Percentiles rank a stretch among this genome's conserved stretches.
Conservation (phyloP, 2,888 invertebrate genomes). For the Microplitis manilae region DNA sequence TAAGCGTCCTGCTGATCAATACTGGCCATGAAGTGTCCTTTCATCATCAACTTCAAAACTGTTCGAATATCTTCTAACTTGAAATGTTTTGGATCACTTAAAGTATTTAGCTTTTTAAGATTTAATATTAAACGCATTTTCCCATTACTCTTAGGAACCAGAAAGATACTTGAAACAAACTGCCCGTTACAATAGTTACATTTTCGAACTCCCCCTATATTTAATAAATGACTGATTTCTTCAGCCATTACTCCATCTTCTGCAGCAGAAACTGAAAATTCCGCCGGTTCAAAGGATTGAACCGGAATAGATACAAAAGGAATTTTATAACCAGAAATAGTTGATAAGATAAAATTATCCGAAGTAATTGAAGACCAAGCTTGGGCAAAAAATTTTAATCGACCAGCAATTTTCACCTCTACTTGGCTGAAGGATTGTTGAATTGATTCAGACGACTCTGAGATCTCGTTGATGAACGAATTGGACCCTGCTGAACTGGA, state of each 20-base stretch:
- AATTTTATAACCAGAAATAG: no score
- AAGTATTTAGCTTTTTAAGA: slow-evolving; percentile 47
- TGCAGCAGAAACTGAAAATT: no score
- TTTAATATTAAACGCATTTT: slow-evolving; percentile 44
- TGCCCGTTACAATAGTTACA: slow-evolving; percentile 27
- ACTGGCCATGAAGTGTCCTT: slow-evolving; percentile 39
- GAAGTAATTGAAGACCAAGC: no score
- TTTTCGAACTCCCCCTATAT: slow-evolving; percentile 24
- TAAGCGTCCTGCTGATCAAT: slow-evolving; percentile 44
- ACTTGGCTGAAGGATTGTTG: background rate
- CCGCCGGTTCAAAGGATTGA: background rate
- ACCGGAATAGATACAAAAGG: no score
- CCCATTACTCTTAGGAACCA: slow-evolving; percentile 40
- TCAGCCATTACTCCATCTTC: no score
- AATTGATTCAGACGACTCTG: background rate
- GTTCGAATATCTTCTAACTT: slow-evolving; percentile 51
- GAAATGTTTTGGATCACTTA: slow-evolving; percentile 46
- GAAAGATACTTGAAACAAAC: slow-evolving; percentile 42
- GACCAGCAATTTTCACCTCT: no score
- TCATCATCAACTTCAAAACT: slow-evolving; percentile 39
- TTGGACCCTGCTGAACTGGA: background rate
- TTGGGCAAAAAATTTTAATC: no score
- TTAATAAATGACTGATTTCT: no score
- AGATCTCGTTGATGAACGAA: background rate
- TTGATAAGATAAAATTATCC: no score